Evolutionary conservation across 1,140 invertebrate species (phyloP), one percentile per base, ranked within the genome.

Genomic region (Trichonephila clavipes): DNA sequence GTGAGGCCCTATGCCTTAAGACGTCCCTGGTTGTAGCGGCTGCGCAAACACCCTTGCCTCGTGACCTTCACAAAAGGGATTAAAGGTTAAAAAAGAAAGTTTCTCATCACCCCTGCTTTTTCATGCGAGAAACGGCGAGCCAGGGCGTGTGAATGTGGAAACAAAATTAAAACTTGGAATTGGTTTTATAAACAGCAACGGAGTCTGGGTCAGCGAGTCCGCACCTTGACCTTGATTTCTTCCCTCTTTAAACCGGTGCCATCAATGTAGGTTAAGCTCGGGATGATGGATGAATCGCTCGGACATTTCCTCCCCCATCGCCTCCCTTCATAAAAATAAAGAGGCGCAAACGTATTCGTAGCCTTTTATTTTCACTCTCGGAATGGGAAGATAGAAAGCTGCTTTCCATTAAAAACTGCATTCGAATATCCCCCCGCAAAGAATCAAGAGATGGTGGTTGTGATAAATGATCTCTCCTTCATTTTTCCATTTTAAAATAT

Each of bases 161-260:
- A 28, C 10, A 12, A 69, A 69, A 69, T 19, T n/a, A n/a, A 69
- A 28, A 24, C n/a, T 19, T 66, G 66, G 24, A 12, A 19, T 51
- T 28, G 72, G 72, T 19, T 34, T 28, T 40, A 77, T 40, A 77
- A 77, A 77, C 18, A 28, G 72, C 28, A 77, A 77, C 24, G 18
- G 34, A 77, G 72, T 77, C 72, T 77, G 72, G 72, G 72, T 77
- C 72, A 77, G 72, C 72, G 72, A 28, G 72, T 77, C 72, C 72
- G 34, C 24, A 77, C 28, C 28, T 28, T 40, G 28, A 77, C 72
- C 69, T 77, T 77, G 72, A 77, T 77, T 77, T 40, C 72, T 77
- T 40, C 3, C 28, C 34, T 77, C 28, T 18, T 14, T 77, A 28
- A 72, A 72, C 69, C 16, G 24, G 69, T 72, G 28, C 69, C 72